Evolutionary conservation across 2,888 invertebrate genomes (phyloP).

Genomic region (Chrysolina haemoptera): DNA sequence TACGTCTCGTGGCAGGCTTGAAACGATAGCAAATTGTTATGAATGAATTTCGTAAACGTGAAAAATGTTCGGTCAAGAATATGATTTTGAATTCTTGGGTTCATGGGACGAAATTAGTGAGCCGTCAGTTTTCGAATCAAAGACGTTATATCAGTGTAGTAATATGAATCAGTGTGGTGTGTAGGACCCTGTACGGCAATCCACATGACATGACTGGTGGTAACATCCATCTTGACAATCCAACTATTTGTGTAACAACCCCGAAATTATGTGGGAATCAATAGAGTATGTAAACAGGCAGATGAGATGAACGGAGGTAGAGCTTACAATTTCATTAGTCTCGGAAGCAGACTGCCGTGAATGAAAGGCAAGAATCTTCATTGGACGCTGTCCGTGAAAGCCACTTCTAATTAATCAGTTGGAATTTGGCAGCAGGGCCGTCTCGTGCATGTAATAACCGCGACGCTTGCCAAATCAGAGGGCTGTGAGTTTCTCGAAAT

Average conservation of each 20-base stretch:
- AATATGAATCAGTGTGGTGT: not conserved
- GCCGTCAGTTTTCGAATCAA: no score
- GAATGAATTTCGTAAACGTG: no score
- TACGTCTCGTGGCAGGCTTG: no score
- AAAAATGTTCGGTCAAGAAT: no score
- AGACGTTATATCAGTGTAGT: no score
- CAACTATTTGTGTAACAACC: conserved; percentile 18
- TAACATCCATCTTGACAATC: conserved; percentile 18
- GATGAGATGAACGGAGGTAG: conserved; percentile 22
- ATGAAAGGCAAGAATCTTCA: conserved; percentile 26
- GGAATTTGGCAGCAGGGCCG: conserved; percentile 21
- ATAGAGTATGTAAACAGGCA: conserved; percentile 20
- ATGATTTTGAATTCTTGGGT: no score
- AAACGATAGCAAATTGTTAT: no score
- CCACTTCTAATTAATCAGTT: conserved; percentile 23
- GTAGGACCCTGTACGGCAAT: not conserved
- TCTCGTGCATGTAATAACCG: conserved; percentile 13
- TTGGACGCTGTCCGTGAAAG: conserved; percentile 24
- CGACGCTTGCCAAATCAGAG: not conserved
- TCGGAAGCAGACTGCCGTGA: conserved; percentile 20
- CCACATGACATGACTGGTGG: conserved; percentile 7
- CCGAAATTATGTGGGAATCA: conserved; percentile 12
- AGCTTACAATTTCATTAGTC: conserved; percentile 11
- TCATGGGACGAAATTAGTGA: no score
- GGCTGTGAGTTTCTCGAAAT: not conserved